A percentile compares a stretch with the other conserved stretches of the same genome.
These are phyloP conservation scores for Vulpes vulpes DNA, from an alignment of 2,113 vertebrate genomes.

Conservation along the genomic window DNA sequence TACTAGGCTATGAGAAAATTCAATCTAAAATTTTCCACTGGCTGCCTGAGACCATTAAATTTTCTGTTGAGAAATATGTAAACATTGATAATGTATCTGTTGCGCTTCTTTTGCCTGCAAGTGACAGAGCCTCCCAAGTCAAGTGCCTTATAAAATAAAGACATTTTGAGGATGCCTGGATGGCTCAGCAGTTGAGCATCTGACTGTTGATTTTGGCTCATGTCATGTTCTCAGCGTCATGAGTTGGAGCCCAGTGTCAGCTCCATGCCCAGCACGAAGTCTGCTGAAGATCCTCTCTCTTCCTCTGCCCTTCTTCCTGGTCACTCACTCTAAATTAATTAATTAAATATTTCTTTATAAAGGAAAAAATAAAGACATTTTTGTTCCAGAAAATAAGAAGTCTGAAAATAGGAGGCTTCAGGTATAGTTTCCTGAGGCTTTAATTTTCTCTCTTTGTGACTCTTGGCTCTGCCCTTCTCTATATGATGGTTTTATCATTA, in stretches of 20 bases:
- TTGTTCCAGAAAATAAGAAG: background rate
- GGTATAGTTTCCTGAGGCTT: background rate
- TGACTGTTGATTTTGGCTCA: no score
- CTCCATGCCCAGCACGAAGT: background rate
- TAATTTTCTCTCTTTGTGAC: background rate
- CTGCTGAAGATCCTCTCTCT: background rate
- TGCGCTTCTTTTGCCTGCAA: constrained; percentile 4
- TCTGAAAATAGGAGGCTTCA: background rate
- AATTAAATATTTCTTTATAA: no score
- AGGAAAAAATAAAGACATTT: background rate
- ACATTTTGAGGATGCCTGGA: background rate
- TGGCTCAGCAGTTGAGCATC: background rate
- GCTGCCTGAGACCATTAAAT: background rate
- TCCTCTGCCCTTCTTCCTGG: background rate
- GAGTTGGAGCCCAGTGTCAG: background rate
- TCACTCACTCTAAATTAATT: background rate
- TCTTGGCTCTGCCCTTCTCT: background rate
- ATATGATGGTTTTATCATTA: background rate
- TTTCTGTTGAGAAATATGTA: background rate
- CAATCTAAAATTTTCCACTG: background rate
- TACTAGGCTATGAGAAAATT: constrained; percentile 17
- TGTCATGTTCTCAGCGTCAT: background rate
- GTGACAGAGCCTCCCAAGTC: background rate
- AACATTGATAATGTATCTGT: background rate
- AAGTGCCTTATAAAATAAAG: background rate